Conservation (phyloP, 1,140 invertebrate genomes). For the Thereuonema tuberculata region DNA sequence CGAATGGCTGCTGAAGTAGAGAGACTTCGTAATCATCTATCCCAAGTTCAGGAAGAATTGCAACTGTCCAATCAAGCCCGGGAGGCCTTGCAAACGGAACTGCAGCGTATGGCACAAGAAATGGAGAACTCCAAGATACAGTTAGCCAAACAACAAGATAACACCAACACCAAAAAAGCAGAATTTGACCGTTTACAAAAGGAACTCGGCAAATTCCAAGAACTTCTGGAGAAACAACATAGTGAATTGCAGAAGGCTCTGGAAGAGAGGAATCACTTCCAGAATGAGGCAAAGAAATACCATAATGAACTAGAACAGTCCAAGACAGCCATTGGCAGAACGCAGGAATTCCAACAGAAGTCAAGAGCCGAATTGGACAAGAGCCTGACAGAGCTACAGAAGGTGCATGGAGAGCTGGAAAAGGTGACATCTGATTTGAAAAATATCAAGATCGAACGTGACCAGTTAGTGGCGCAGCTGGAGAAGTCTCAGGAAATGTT, state of each 20-base stretch:
- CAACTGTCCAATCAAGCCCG: constrained; percentile 18
- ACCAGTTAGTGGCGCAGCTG: constrained; percentile 71
- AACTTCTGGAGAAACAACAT: constrained; percentile 4
- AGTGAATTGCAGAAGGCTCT: not conserved
- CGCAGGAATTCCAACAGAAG: constrained; percentile 2
- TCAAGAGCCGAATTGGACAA: constrained; percentile 7
- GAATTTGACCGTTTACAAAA: constrained; percentile 27
- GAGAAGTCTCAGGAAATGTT: constrained; percentile 86
- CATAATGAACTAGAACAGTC: not conserved
- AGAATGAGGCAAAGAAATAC: constrained; percentile 6
- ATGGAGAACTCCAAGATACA: constrained; percentile 18
- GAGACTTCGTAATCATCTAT: constrained; percentile 46
- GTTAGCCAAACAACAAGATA: constrained; percentile 28
- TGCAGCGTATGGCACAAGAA: constrained; percentile 16
- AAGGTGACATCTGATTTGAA: constrained; percentile 71
- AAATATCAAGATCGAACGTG: constrained; percentile 65
- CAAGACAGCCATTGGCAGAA: constrained; percentile 4
- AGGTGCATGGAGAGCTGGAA: constrained; percentile 21
- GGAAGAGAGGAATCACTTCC: constrained; percentile 1
- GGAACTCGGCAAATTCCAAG: not conserved
- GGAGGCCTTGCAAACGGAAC: constrained; percentile 19
- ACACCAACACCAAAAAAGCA: constrained; percentile 37
- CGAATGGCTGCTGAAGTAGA: constrained; percentile 61
- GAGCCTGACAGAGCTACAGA: constrained; percentile 15
- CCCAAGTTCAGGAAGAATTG: constrained; percentile 22